phyloP scores from a whole-genome alignment of 2,888 invertebrate species.

The Ctena decussata region DNA sequence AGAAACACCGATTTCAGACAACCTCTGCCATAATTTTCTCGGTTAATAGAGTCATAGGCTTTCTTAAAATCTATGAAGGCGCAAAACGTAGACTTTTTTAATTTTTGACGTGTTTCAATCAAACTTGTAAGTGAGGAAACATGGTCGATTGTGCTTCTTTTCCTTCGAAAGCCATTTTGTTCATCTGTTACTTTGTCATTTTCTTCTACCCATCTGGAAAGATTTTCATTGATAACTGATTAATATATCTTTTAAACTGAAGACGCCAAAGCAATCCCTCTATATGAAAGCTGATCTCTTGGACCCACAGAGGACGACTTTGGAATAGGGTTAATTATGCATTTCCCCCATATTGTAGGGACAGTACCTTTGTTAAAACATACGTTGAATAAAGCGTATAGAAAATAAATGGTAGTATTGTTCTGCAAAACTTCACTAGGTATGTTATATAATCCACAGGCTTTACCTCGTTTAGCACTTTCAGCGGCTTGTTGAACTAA shows the following conservation, averaged over 20 bases:
- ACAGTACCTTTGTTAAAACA: conserved; percentile 16
- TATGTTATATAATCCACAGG: not conserved
- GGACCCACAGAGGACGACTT: not conserved
- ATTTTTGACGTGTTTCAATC: not conserved
- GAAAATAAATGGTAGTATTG: not conserved
- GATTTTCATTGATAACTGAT: conserved; percentile 9
- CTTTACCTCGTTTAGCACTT: conserved; percentile 6
- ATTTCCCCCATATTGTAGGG: conserved; percentile 8
- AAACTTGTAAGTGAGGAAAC: not conserved
- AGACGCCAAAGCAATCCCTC: conserved; percentile 20
- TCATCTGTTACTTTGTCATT: not conserved
- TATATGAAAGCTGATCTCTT: conserved; percentile 8
- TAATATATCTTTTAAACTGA: conserved; percentile 36
- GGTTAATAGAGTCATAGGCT: not conserved
- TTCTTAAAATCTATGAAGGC: conserved; percentile 15
- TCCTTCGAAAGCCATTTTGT: conserved; percentile 11
- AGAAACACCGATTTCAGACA: not conserved
- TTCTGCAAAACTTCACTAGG: conserved; percentile 2
- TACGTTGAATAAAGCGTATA: not conserved
- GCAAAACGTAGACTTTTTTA: not conserved
- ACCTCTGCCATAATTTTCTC: not conserved
- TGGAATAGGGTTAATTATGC: conserved; percentile 13
- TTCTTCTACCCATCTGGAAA: not conserved
- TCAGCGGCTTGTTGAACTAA: too few species aligned
- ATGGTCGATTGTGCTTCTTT: not conserved